These are phyloP conservation scores for Pteromalus puparum DNA, from an alignment of 1,140 invertebrate genomes.

Conservation along the genomic window DNA sequence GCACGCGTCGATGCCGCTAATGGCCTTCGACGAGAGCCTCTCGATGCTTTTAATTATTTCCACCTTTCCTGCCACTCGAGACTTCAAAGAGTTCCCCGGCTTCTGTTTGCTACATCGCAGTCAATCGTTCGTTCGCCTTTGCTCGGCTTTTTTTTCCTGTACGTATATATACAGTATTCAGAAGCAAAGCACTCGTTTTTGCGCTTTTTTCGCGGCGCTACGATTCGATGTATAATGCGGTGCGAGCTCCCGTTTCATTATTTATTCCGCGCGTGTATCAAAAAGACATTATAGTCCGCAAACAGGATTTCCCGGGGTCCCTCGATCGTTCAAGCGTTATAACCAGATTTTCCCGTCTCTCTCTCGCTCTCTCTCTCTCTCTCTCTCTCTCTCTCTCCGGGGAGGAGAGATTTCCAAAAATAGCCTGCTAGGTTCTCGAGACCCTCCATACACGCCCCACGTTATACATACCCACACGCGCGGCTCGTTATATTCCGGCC, in stretches of 20 bases:
- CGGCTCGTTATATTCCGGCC: neutral
- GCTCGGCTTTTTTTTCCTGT: neutral
- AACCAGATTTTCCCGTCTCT: conserved; percentile 54
- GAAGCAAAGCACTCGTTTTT: neutral
- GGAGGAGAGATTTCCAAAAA: conserved; percentile 32
- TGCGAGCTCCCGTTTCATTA: neutral
- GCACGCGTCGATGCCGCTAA: conserved; percentile 64
- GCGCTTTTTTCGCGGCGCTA: neutral
- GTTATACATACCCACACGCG: neutral
- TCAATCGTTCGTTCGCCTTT: conserved; percentile 48
- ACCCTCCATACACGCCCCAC: neutral
- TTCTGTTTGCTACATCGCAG: conserved; percentile 9
- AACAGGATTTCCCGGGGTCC: conserved; percentile 29
- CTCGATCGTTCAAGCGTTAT: conserved; percentile 31
- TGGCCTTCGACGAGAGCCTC: conserved; percentile 67
- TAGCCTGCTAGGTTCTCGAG: conserved; percentile 21
- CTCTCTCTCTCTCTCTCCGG: neutral
- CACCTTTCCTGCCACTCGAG: conserved; percentile 62
- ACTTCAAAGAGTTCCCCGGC: conserved; percentile 61
- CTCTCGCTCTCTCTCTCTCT: neutral
- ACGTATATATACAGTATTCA: too few species aligned
- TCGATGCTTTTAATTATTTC: conserved; percentile 72
- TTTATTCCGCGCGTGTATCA: conserved; percentile 8
- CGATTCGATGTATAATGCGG: neutral
- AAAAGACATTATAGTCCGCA: conserved; percentile 12